Evolutionary conservation across 2,113 vertebrate genomes (phyloP).

Genomic region (Sisor rabdophorus): DNA sequence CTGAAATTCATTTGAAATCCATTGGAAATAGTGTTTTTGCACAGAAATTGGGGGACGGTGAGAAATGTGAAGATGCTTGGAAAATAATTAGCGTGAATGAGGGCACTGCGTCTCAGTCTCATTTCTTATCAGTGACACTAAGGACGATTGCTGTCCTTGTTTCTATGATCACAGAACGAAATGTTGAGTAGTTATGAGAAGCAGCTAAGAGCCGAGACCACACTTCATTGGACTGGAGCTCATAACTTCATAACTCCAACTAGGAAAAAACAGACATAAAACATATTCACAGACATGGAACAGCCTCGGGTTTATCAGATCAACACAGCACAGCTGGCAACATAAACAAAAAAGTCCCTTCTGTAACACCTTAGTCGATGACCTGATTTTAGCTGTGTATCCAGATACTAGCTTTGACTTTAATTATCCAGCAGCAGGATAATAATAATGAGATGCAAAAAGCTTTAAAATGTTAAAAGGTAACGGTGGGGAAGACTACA

Average conservation of each 20-base stretch:
- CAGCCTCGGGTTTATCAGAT: not conserved
- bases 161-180: slow-evolving; percentile 43
- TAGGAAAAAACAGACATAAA: not conserved
- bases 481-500: not conserved
- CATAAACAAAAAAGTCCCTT: not conserved
- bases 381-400: not conserved
- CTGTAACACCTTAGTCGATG: not conserved
- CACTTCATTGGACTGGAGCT: not conserved
- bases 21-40: slow-evolving; percentile 31
- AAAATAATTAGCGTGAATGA: slow-evolving; percentile 44
- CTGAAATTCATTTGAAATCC: slow-evolving; percentile 23
- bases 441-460: no score
- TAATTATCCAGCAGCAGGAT: no score
- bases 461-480: not conserved
- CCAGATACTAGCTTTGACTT: not conserved
- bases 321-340: not conserved
- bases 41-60: slow-evolving; percentile 32
- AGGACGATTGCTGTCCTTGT: slow-evolving; percentile 47
- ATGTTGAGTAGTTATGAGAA: slow-evolving; percentile 24
- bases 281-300: not conserved
- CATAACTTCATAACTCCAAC: not conserved
- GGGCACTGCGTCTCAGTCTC: slow-evolving; percentile 31
- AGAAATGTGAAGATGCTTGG: slow-evolving; percentile 25
- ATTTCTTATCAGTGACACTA: slow-evolving; percentile 43
- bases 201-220: slow-evolving; percentile 24